These are phyloP conservation scores for Pipistrellus nathusii DNA, from an alignment of 2,797 vertebrate species.

Conservation along the genomic window DNA sequence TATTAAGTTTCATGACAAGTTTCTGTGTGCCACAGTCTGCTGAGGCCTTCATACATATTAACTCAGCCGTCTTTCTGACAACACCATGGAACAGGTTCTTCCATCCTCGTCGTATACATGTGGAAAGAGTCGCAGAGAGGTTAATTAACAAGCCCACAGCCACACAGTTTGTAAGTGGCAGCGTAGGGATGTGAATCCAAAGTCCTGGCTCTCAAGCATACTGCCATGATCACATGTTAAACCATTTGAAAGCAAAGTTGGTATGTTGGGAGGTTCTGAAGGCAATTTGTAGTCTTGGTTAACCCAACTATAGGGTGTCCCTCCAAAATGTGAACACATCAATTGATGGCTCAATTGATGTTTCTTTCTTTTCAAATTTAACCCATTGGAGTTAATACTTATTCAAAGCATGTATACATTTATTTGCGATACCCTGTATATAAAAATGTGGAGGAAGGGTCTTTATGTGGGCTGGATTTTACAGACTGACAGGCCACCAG, in stretches of 20 bases:
- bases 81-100: background rate
- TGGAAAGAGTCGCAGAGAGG: conserved; percentile 22
- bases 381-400: no score
- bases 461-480: background rate
- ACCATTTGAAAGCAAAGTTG: background rate
- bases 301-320: background rate
- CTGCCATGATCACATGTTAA: background rate
- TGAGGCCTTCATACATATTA: background rate
- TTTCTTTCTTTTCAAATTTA: no score
- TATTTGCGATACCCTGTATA: no score
- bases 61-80: background rate
- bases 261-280: background rate
- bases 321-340: no score
- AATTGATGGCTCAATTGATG: no score
- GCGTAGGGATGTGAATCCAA: background rate
- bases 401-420: no score
- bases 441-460: background rate
- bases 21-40: background rate
- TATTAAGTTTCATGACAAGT: background rate
- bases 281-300: background rate
- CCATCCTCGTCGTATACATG: background rate
- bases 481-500: background rate
- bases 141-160: background rate
- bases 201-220: background rate
- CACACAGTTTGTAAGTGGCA: background rate